Base-by-base conservation (phyloP, 2,113 vertebrate species). In the Gallinago paraguaiae region DNA sequence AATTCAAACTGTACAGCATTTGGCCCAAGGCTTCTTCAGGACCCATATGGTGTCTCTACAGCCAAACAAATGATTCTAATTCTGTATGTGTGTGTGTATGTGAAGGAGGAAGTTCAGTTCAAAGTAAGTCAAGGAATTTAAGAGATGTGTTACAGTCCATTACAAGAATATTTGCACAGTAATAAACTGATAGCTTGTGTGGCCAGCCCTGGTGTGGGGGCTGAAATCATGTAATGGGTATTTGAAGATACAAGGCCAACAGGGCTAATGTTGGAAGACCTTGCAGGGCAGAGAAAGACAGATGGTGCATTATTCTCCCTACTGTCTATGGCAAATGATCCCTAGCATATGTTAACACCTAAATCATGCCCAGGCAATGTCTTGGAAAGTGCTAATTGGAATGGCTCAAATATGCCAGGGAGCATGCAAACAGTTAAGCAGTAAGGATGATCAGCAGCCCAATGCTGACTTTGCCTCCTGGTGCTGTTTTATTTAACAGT, bases 281-380 rank as follows among this genome's bases (percentile, higher is more conserved):
- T 76, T 48, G 22, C 48, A 82, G 30, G 48, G 30, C 57, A 85
- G n/a, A 33, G 19, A 72, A 94, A 94, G 72, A 83, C 72, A 89
- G 72, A 76, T 86, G 93, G 61, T 35, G 8, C 35, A 53, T 79
- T 92, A 70, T 85, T 93, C 15, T 74, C 15, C 12, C 5, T 54
- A 48, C 11, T 17, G 17, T 69, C 75, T 48, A 27, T 37, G 85
- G 54, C 17, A 90, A 90, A 83, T 88, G 46, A 83, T 83, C 67
- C 63, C 46, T 74, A 88, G 50, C 71, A 61, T 90, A 80, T 6
- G 5, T 69, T 86, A 93, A 93, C 10, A 65, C 54, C 59, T 65
- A 80, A 80, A 88, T 86, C 63, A 67, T 67, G 18, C 17, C 79
- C n/a, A 85, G 50, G 43, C 20, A 70, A 41, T 65, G 25, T 43